Conservation (phyloP, 2,797 vertebrate species). For the Aulostomus chinensis region DNA sequence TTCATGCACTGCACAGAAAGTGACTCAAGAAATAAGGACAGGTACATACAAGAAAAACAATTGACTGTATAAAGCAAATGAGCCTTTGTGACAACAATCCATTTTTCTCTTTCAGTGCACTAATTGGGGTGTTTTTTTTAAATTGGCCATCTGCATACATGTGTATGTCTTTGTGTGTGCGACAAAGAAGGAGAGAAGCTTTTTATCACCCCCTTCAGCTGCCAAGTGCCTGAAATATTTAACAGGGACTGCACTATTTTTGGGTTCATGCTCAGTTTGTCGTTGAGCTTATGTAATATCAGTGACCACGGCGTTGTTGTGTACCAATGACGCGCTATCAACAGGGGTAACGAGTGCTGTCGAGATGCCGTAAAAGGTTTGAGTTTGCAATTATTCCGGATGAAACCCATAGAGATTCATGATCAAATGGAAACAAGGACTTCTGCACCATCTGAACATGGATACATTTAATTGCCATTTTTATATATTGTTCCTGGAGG, state of each 20-base stretch:
- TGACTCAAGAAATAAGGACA: slow-evolving; percentile 12
- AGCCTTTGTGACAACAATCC: slow-evolving; percentile 55
- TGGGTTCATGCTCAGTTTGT: slow-evolving; percentile 75
- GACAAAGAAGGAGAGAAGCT: slow-evolving; percentile 55
- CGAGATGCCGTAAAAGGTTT: slow-evolving; percentile 10
- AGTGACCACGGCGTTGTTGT: slow-evolving; percentile 35
- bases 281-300: slow-evolving; percentile 72
- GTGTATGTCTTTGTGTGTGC: slow-evolving; percentile 41
- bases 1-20: slow-evolving; percentile 33
- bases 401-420: not conserved
- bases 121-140: slow-evolving; percentile 59
- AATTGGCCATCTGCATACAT: slow-evolving; percentile 62
- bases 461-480: slow-evolving; percentile 39
- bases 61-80: slow-evolving; percentile 20
- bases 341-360: slow-evolving; percentile 2
- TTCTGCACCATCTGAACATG: slow-evolving; percentile 29
- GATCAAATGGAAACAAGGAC: slow-evolving; percentile 9
- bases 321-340: slow-evolving; percentile 22
- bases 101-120: slow-evolving; percentile 44
- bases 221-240: slow-evolving; percentile 80
- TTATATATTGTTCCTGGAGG: slow-evolving; percentile 15
- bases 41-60: too few species aligned
- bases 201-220: slow-evolving; percentile 70
- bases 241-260: slow-evolving; percentile 80
- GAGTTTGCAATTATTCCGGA: slow-evolving; percentile 5